Evolutionary conservation across 2,113 vertebrate species (phyloP), one percentile per base, ranked within the genome.

Genomic region (Eolophus roseicapilla): DNA sequence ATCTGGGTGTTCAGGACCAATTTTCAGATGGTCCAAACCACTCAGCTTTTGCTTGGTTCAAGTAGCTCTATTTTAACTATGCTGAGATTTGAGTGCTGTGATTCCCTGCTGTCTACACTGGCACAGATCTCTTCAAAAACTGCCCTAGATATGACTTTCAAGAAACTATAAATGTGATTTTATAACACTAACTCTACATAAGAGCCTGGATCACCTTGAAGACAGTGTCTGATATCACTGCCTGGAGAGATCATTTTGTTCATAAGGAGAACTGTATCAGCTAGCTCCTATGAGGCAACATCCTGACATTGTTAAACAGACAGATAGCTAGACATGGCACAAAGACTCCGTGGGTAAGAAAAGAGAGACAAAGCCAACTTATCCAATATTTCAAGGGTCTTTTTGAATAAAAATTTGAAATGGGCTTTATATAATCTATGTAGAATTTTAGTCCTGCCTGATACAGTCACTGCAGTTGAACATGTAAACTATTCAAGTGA

Each of bases 101-200:
- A 82, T 95, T 86, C 83, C 92, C 95, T 91, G 83, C 94, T 95
- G 86, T 47, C 92, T 78, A 33, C 46, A 31, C 41, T 88, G 77
- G 68, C 62, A 77, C n/a, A 81, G 73, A 17, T 95, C 43, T 71
- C 86, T 93, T 95, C 55, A 95, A 95, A 96, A 77, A 35, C 55
- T 97, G 91, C 79, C 92, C 96, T 95, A 96, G 64, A 91, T 94
- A 88, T 14, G 80, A 91, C 69, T 95, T 93, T 74, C 64, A 93
- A 70, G 73, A 74, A 92, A 81, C 1, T 31, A 59, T 77, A 64
- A 63, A 29, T 93, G 59, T 55, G 74, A 81, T 94, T 93, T 83
- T 86, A 46, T 29, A 83, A 37, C 78, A 86, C n/a, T 73, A 92
- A 59, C 86, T 86, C 92, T 93, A 92, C 81, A 63, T 81, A 94